phyloP scores from a whole-genome alignment of 2,797 vertebrate genomes.

The Alauda arvensis region DNA sequence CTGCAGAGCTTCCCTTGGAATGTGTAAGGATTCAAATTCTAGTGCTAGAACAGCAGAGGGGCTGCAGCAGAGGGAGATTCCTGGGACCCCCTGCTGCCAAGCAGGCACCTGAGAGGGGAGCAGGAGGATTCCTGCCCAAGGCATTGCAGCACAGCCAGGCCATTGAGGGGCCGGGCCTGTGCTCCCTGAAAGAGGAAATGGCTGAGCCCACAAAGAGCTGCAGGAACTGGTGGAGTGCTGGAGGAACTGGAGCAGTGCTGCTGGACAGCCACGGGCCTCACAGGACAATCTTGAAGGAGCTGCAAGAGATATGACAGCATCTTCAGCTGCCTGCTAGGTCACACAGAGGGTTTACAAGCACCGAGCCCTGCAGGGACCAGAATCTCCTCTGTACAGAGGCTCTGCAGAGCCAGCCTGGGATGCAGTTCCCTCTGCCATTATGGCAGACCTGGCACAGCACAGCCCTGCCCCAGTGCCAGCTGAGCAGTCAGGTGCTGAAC shows the following conservation, averaged over 20 bases:
- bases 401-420: background rate
- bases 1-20: background rate
- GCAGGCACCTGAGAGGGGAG: background rate
- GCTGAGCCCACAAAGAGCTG: background rate
- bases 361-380: rapidly evolving
- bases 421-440: background rate
- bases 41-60: background rate
- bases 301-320: slow-evolving; percentile 49
- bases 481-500: rapidly evolving
- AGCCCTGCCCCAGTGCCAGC: background rate
- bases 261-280: slow-evolving; percentile 61
- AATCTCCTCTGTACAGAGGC: rapidly evolving
- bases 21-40: background rate
- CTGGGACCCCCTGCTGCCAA: background rate
- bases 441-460: rapidly evolving
- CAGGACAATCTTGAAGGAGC: slow-evolving; percentile 97
- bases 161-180: background rate
- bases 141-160: background rate
- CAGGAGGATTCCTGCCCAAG: background rate
- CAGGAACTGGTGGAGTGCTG: background rate
- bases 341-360: rapidly evolving
- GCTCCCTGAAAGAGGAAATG: background rate
- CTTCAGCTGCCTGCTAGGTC: background rate
- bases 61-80: background rate
- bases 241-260: background rate